phyloP scores from a whole-genome alignment of 2,797 vertebrate genomes.

The Fistularia tabacaria region DNA sequence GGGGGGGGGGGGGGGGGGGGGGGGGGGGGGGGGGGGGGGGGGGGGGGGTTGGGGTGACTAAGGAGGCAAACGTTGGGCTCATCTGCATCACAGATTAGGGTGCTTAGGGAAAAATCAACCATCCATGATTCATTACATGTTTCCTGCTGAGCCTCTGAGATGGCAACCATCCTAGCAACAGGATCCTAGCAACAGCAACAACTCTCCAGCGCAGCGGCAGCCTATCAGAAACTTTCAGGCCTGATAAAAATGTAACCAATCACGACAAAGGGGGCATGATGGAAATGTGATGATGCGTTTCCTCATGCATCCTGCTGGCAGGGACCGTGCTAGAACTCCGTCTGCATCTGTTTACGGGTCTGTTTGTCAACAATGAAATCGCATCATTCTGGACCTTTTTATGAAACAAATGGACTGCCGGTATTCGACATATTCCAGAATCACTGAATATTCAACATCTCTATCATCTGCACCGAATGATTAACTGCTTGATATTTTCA shows the following conservation, averaged over 20 bases:
- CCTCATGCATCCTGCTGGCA: constrained; percentile 13
- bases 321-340: too few species aligned
- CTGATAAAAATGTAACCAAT: constrained; percentile 76
- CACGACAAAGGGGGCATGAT: constrained; percentile 21
- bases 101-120: constrained; percentile 82
- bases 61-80: constrained; percentile 56
- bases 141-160: constrained; percentile 82
- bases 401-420: too few species aligned
- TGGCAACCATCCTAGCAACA: constrained; percentile 87
- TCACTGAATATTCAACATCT: too few species aligned
- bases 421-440: too few species aligned
- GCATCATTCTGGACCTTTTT: too few species aligned
- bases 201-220: constrained; percentile 51
- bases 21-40: background rate
- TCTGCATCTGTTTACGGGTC: constrained; percentile 3
- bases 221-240: constrained; percentile 75
- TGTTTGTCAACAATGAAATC: background rate
- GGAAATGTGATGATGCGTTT: constrained; percentile 47
- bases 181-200: constrained; percentile 88
- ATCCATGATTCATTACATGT: constrained; percentile 96
- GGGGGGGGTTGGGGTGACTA: constrained; percentile 21
- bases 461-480: too few species aligned
- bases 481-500: too few species aligned
- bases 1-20: constrained; percentile 15
- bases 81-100: constrained; percentile 94